Evolutionary conservation across 1,140 invertebrate species (phyloP).

Genomic region (Rhyacophila brunnea): DNA sequence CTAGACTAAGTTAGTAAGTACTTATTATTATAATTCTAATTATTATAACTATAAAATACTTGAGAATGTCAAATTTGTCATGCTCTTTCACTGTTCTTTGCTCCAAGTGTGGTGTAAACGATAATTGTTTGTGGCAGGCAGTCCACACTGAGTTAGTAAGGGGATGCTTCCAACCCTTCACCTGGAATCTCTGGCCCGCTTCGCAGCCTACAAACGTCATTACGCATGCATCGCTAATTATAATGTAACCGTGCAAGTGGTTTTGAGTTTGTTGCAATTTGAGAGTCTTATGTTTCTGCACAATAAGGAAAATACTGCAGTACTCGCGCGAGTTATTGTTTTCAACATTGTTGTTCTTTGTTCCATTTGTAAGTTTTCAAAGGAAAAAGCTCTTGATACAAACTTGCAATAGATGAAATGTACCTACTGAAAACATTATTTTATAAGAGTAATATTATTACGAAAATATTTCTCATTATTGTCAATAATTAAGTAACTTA

Average conservation of each 20-base stretch:
- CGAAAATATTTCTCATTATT: too few relatives aligned
- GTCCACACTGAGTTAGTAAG: slow-evolving; percentile 2
- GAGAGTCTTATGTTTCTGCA: not conserved
- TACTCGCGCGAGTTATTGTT: not conserved
- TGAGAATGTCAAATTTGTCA: too few relatives aligned
- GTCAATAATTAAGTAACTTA: too few relatives aligned
- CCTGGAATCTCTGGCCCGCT: slow-evolving; percentile 2
- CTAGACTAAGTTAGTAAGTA: too few relatives aligned
- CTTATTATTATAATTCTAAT: too few relatives aligned
- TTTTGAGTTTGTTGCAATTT: not conserved
- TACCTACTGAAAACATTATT: too few relatives aligned
- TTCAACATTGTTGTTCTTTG: not conserved
- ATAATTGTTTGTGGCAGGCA: not conserved
- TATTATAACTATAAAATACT: too few relatives aligned
- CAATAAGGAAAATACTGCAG: not conserved
- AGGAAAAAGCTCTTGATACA: too few relatives aligned
- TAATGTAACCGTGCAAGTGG: not conserved
- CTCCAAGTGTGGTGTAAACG: too few relatives aligned
- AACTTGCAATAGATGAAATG: too few relatives aligned
- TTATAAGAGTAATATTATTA: too few relatives aligned
- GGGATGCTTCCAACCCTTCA: not conserved
- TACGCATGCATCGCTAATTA: slow-evolving; percentile 28
- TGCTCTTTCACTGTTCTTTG: too few relatives aligned
- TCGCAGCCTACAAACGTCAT: slow-evolving; percentile 20
- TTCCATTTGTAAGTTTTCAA: not conserved